Conservation (phyloP, 1,140 invertebrate species). For the Tribolium castaneum region DNA sequence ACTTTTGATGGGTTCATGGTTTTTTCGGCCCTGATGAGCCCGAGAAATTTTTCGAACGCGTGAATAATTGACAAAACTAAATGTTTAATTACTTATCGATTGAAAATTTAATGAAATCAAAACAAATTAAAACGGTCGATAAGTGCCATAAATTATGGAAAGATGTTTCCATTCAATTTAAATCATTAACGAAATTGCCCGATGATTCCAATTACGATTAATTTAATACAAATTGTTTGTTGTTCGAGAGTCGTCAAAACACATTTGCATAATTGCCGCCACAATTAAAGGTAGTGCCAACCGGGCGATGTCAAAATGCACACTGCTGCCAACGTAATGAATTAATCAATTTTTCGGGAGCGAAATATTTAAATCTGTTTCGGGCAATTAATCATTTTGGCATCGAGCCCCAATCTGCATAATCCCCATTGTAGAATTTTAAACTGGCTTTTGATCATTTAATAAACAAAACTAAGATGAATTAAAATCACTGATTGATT, state of each 20-base stretch:
- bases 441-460: background rate
- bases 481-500: background rate
- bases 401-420: background rate
- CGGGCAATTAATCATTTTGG: constrained; percentile 5
- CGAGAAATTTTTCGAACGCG: too few relatives aligned
- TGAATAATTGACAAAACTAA: too few relatives aligned
- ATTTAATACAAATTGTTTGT: background rate
- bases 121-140: background rate
- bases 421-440: background rate
- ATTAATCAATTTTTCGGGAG: background rate
- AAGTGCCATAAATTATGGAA: background rate
- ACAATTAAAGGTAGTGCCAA: background rate
- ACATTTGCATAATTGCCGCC: background rate
- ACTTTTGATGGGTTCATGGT: background rate
- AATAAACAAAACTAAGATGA: background rate
- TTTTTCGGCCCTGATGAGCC: too few relatives aligned
- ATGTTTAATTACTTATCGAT: too few relatives aligned
- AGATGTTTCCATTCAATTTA: background rate
- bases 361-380: constrained; percentile 1
- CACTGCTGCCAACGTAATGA: background rate
- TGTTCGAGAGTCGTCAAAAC: background rate
- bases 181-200: background rate
- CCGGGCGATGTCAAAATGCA: background rate
- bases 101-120: too few relatives aligned
- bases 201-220: background rate